Percentiles rank a stretch among this genome's conserved stretches.
These are phyloP conservation scores for Mus pahari DNA, from an alignment of 2,113 vertebrate genomes.

Conservation along the genomic window DNA sequence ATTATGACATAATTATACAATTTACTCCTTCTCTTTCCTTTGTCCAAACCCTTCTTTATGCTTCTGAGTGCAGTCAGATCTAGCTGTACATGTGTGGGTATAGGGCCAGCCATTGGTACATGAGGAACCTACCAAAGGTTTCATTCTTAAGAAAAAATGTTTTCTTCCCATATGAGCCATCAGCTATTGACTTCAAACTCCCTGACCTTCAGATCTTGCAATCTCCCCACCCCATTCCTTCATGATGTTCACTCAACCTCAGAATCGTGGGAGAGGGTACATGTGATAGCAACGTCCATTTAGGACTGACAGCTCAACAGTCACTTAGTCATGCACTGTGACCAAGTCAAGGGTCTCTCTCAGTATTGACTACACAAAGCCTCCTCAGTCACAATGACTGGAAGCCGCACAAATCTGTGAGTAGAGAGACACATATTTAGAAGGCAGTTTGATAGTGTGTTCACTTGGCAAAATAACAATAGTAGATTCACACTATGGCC, in stretches of 20 bases:
- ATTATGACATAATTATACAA: not conserved
- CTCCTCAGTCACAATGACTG: not conserved
- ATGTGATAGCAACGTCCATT: not conserved
- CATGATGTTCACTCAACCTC: not conserved
- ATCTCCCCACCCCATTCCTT: not conserved
- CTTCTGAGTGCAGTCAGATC: not conserved
- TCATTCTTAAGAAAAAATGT: not conserved
- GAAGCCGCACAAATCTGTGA: not conserved
- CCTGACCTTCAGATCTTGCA: not conserved
- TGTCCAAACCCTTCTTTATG: not conserved
- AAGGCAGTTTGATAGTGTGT: not conserved
- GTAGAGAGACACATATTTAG: not conserved
- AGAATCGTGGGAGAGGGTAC: not conserved
- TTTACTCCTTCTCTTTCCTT: not conserved
- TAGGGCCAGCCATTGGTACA: not conserved
- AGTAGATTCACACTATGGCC: not conserved
- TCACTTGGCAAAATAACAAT: not conserved
- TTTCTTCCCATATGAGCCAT: not conserved
- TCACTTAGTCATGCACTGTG: not conserved
- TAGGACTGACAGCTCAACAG: not conserved
- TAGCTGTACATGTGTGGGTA: no score
- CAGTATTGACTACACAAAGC: not conserved
- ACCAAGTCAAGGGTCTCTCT: not conserved
- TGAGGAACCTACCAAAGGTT: not conserved
- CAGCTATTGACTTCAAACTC: not conserved